These are phyloP conservation scores for Muscicapa adusta DNA, from an alignment of 2,113 vertebrate genomes.

Conservation along the genomic window DNA sequence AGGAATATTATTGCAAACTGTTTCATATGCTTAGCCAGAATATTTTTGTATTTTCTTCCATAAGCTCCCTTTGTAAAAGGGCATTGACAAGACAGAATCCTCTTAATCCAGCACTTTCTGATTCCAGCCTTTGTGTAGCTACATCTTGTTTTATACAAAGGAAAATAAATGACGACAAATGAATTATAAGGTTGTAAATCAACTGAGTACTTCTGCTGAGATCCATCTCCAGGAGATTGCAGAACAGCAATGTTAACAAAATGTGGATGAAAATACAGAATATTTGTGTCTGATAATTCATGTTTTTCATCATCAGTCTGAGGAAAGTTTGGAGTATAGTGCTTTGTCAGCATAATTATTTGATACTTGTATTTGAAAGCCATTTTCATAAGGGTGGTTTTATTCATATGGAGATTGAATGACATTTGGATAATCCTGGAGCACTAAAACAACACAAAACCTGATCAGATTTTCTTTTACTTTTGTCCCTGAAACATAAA, in stretches of 20 bases:
- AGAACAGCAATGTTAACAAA: not conserved
- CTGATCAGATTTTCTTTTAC: not conserved
- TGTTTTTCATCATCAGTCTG: not conserved
- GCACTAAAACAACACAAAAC: not conserved
- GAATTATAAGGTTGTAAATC: slow-evolving; percentile 56
- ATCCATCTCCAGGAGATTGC: not conserved
- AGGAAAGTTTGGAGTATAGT: not conserved
- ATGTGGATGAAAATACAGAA: slow-evolving; percentile 9
- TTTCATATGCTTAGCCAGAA: slow-evolving; percentile 10
- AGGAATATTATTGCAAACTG: slow-evolving; percentile 1
- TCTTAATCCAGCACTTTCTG: slow-evolving; percentile 29
- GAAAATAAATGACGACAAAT: slow-evolving; percentile 50
- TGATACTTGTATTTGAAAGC: not conserved
- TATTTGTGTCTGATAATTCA: not conserved
- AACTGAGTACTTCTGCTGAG: slow-evolving; percentile 42
- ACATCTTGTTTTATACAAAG: slow-evolving; percentile 45
- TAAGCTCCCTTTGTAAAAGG: slow-evolving; percentile 28
- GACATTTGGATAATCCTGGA: not conserved
- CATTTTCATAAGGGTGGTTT: not conserved
- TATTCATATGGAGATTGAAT: not conserved
- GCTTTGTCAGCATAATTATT: not conserved
- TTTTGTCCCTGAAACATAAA: not conserved
- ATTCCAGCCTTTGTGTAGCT: not conserved
- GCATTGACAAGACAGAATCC: not conserved
- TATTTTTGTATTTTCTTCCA: slow-evolving; percentile 28